Percentiles rank a stretch among this genome's conserved stretches.
These are phyloP conservation scores for Ochropleura leucogaster DNA, from an alignment of 2,888 invertebrate species.

Conservation along the genomic window DNA sequence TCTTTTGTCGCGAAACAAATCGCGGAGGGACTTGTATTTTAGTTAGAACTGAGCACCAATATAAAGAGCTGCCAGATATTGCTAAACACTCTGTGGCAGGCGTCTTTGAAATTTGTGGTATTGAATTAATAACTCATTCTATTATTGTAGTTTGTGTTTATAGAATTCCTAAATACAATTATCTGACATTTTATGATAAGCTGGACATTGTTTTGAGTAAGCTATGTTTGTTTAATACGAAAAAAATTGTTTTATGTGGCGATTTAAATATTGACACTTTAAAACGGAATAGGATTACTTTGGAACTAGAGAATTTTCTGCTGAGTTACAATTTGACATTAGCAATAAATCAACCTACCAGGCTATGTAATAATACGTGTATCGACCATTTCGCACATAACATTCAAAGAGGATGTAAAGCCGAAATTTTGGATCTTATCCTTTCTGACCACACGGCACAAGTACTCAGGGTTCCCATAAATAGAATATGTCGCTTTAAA, in stretches of 20 bases:
- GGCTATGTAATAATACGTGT: too few relatives aligned
- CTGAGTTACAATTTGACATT: neutral
- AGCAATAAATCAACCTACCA: neutral
- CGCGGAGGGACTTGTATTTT: too few relatives aligned
- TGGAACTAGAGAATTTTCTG: neutral
- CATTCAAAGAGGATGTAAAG: neutral
- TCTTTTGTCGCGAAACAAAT: too few relatives aligned
- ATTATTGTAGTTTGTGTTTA: conserved; percentile 2
- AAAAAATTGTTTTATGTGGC: neutral
- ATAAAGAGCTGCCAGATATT: neutral
- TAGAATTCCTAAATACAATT: conserved; percentile 8
- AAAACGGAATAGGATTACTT: neutral
- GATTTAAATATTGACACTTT: neutral
- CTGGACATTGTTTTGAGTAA: neutral
- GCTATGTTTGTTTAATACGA: neutral
- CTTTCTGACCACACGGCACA: neutral
- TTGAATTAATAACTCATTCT: conserved; percentile 4
- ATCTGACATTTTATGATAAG: conserved; percentile 4
- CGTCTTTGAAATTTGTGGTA: neutral
- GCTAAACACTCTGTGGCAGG: conserved; percentile 3
- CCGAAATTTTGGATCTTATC: neutral
- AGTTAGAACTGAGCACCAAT: neutral
- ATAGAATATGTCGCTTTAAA: neutral
- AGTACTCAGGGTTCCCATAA: neutral
- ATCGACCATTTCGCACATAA: neutral